Base-by-base conservation (phyloP, 2,888 invertebrate genomes). In the Troglohyphantes excavatus region DNA sequence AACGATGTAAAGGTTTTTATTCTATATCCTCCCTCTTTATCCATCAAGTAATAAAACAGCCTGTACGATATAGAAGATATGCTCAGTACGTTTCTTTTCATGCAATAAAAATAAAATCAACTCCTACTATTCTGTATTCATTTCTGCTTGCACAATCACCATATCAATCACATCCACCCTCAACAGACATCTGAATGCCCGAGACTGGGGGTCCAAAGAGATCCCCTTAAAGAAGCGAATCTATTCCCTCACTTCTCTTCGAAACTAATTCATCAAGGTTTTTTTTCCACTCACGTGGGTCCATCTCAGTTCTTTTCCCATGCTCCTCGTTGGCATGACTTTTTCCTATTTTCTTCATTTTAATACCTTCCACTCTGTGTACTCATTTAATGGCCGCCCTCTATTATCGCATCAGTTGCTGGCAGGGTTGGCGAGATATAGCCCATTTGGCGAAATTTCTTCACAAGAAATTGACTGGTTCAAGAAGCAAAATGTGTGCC, bases 261-360 rank as follows among this genome's bases (percentile, higher is more conserved):
- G 63, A 21, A 26, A 23, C 78, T 78, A 78, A 78, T 78, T 78
- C 39, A 78, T 78, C 78, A 78, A 78, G 26, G 5, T 53, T n/a
- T 53, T n/a, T 13, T 39, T 13, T 17, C 63, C 27, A 43, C 65
- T 63, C 21, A 13, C 21, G 33, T 73, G 21, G 33, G 19, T 70
- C 39, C 70, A 21, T 19, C 61, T 33, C 72, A 13, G 7, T 39
- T 11, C 26, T n/a, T 75, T 73, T 59, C 75, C 33, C 75, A 61
- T 33, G 75, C 11, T 53, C 53, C 53, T 19, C 61, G 61, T 59
- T 33, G 33, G 29, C 27, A 26, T 39, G 53, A 53, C 78, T 29
- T 46, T 65, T 26, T 65, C 63, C n/a, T 75, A 53, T 75, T 65
- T 75, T 85, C 67, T 72, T 70, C 43, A 73, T 84, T 75, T 84